Conservation (phyloP, 64 coral and sea anemone species). For the Montipora cactus region DNA sequence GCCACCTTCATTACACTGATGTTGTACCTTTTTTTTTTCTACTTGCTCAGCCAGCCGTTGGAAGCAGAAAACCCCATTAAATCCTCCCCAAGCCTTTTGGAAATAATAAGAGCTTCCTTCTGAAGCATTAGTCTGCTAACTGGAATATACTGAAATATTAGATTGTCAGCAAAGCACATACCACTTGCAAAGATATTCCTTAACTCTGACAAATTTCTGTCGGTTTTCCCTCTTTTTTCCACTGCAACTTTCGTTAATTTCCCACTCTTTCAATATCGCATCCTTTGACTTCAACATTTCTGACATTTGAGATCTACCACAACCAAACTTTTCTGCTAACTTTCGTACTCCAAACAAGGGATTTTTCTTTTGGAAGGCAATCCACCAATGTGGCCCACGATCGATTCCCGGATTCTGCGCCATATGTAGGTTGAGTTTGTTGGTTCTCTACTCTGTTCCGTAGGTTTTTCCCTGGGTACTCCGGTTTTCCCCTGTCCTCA, state of each 20-base stretch:
- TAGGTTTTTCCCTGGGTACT: no score
- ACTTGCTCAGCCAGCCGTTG: background rate
- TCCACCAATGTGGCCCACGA: no score
- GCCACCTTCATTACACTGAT: background rate
- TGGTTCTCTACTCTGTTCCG: no score
- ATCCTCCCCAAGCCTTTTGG: background rate
- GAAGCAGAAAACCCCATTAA: background rate
- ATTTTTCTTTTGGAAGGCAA: constrained; percentile 37
- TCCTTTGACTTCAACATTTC: background rate
- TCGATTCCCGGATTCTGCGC: no score
- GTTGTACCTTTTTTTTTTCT: background rate
- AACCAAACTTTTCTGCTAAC: constrained; percentile 55
- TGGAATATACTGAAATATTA: background rate
- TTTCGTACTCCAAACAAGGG: constrained; percentile 40
- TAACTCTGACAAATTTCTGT: background rate
- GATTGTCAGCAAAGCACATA: background rate
- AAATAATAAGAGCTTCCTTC: background rate
- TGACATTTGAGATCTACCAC: constrained; percentile 37
- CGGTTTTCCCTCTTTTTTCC: constrained; percentile 20
- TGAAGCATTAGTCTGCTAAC: background rate
- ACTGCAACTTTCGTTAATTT: constrained; percentile 6
- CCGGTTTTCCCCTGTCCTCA: no score
- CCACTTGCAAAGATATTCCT: background rate
- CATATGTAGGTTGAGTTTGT: no score
- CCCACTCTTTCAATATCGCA: constrained; percentile 11